These are phyloP conservation scores for Myoxocephalus aenaeus DNA, from an alignment of 2,797 vertebrate species.

Conservation along the genomic window DNA sequence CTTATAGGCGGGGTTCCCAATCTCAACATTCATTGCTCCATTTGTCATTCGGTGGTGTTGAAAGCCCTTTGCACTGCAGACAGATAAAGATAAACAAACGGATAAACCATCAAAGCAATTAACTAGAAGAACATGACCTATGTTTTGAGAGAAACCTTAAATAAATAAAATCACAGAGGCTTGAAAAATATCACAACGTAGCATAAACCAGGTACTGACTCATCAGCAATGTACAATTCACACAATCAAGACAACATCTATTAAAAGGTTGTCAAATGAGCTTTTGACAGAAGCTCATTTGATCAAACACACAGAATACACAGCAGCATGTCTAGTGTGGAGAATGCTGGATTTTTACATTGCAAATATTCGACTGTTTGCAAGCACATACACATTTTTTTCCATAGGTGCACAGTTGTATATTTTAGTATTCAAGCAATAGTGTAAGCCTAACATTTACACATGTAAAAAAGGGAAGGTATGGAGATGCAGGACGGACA, in stretches of 20 bases:
- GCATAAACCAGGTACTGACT: constrained; percentile 43
- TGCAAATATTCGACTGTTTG: constrained; percentile 68
- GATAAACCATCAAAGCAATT: not conserved
- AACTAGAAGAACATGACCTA: not conserved
- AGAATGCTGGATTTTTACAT: constrained; percentile 75
- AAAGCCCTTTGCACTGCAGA: constrained; percentile 92
- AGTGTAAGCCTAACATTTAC: constrained; percentile 46
- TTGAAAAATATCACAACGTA: constrained; percentile 31
- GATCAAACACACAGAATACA: constrained; percentile 60
- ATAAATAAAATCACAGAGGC: constrained; percentile 29
- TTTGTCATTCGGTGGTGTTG: constrained; percentile 97
- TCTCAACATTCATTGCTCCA: constrained; percentile 95
- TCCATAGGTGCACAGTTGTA: constrained; percentile 55
- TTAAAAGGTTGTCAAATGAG: constrained; percentile 65
- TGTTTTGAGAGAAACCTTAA: constrained; percentile 21
- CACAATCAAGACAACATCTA: constrained; percentile 64
- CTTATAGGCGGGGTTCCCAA: constrained; percentile 95
- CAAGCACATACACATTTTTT: constrained; percentile 59
- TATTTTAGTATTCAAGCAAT: constrained; percentile 63
- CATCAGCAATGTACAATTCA: constrained; percentile 53
- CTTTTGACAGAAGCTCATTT: constrained; percentile 75
- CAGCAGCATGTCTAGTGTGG: constrained; percentile 59
- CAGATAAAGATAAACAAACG: constrained; percentile 20
- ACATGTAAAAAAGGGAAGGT: constrained; percentile 64
- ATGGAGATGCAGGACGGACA: constrained; percentile 52